phyloP scores from a whole-genome alignment of 2,113 vertebrate species.

The Vulpes ferrilata region DNA sequence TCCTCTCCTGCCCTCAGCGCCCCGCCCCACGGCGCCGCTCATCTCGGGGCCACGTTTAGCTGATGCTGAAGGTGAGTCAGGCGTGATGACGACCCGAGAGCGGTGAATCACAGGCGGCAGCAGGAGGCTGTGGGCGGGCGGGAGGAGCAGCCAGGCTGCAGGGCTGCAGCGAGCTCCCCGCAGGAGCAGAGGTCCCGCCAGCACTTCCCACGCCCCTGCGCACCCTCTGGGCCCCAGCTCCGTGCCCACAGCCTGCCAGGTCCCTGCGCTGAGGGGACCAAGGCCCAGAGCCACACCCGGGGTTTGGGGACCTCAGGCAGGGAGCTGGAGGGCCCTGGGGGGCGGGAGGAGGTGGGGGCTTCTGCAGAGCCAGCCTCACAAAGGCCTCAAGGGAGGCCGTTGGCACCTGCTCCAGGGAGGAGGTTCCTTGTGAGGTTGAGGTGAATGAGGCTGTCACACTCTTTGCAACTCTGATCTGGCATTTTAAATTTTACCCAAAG shows the following conservation, averaged over 20 bases:
- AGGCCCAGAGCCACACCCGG: background rate
- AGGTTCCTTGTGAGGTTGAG: fast-evolving
- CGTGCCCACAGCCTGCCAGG: background rate
- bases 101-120: background rate
- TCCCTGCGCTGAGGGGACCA: background rate
- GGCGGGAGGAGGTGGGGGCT: background rate
- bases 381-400: background rate
- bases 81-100: fast-evolving
- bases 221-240: background rate
- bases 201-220: fast-evolving
- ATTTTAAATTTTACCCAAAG: background rate
- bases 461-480: background rate
- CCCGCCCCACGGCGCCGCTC: fast-evolving
- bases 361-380: fast-evolving
- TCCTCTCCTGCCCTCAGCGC: background rate
- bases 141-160: too few relatives aligned
- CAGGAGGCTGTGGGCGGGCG: background rate
- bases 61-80: background rate
- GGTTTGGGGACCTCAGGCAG: fast-evolving
- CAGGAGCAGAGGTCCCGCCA: too few relatives aligned
- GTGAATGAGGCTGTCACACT: fast-evolving
- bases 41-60: background rate
- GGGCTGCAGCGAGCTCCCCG: background rate
- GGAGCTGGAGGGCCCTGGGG: background rate
- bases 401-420: fast-evolving